Conservation (phyloP, 2,888 invertebrate genomes). For the Cephus runcator region DNA sequence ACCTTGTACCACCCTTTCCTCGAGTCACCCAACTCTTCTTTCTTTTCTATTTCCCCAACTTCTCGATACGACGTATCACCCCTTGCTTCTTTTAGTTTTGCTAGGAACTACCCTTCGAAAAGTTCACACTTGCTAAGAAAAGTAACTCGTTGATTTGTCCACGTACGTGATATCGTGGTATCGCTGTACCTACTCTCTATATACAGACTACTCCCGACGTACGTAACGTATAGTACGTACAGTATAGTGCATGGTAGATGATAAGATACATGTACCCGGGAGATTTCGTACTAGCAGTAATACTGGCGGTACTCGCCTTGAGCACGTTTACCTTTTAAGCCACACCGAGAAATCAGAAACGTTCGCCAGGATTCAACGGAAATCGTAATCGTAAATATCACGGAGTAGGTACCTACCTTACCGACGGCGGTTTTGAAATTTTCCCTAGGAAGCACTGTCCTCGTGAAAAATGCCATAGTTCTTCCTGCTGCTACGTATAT, state of each 20-base stretch:
- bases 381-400: neutral
- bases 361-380: neutral
- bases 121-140: neutral
- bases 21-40: neutral
- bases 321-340: neutral
- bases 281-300: neutral
- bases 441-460: neutral
- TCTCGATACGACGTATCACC: neutral
- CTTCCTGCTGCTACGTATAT: neutral
- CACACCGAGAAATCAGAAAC: neutral
- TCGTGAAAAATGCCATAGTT: neutral
- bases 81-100: neutral
- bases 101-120: neutral
- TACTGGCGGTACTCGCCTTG: neutral
- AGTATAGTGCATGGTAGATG: neutral
- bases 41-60: neutral
- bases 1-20: constrained; percentile 1
- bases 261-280: neutral
- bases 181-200: neutral
- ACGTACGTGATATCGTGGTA: neutral
- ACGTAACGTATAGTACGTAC: neutral
- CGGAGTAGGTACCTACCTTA: neutral
- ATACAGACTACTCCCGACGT: neutral
- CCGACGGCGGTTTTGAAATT: neutral
- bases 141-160: neutral